These are phyloP conservation scores for Trachymyrmex cornetzi DNA, from an alignment of 1,140 invertebrate species.

Conservation along the genomic window DNA sequence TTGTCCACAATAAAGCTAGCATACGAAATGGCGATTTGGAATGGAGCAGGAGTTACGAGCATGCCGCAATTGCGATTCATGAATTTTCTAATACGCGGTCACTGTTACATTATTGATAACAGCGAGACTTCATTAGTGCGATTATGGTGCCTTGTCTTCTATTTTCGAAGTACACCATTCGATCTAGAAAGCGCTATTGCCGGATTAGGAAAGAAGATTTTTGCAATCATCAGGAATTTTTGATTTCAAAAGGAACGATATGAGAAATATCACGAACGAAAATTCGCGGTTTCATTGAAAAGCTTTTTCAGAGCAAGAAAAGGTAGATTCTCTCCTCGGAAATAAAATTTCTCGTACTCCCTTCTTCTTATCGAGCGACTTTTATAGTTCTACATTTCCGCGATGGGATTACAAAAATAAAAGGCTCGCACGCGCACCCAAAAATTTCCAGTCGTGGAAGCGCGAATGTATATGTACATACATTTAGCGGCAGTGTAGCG, in stretches of 20 bases:
- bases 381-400: neutral
- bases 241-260: neutral
- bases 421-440: neutral
- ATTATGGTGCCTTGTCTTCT: neutral
- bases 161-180: neutral
- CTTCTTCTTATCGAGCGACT: neutral
- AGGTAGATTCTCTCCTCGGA: neutral
- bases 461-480: constrained; percentile 18
- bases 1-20: constrained; percentile 30
- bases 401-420: constrained; percentile 49
- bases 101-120: constrained; percentile 37
- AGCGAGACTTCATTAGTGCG: constrained; percentile 10
- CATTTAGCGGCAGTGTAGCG: constrained; percentile 1
- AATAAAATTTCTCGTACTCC: neutral
- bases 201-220: neutral
- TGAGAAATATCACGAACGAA: neutral
- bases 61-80: constrained; percentile 34
- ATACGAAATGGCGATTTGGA: constrained; percentile 11
- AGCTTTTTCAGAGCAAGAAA: neutral
- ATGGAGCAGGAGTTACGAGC: neutral
- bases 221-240: neutral
- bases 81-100: constrained; percentile 29
- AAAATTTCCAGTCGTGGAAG: constrained; percentile 1
- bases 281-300: neutral
- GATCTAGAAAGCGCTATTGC: neutral